Percentiles rank a stretch among this genome's conserved stretches.
Conservation (phyloP, 1,140 invertebrate species). For the Drosophila sulfurigaster region DNA sequence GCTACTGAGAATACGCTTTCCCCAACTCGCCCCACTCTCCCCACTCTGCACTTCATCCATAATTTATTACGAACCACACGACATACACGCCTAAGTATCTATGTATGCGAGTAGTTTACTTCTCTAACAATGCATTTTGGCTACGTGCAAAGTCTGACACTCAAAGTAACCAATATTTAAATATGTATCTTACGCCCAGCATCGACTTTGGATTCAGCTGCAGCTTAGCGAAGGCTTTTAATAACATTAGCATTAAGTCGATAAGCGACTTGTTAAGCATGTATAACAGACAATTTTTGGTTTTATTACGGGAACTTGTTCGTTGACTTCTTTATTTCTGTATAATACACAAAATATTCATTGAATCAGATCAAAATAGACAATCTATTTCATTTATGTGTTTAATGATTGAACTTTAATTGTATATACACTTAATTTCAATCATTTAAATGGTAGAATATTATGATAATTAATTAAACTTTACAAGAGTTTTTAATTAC, state of each 20-base stretch:
- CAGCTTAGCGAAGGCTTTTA: slow-evolving; percentile 1
- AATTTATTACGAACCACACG: slow-evolving; percentile 33
- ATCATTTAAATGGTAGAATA: too few species aligned
- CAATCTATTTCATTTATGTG: too few species aligned
- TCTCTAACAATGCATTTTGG: slow-evolving; percentile 12
- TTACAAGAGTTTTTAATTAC: too few species aligned
- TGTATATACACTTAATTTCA: too few species aligned
- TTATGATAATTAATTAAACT: too few species aligned
- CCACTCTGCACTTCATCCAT: neutral
- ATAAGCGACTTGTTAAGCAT: neutral
- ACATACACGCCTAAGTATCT: too few species aligned
- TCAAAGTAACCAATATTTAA: slow-evolving; percentile 11
- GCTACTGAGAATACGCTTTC: slow-evolving; percentile 13
- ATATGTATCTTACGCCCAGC: slow-evolving; percentile 15
- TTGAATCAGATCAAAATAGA: too few species aligned
- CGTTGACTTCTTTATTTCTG: too few species aligned
- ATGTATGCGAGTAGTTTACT: neutral
- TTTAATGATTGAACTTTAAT: too few species aligned
- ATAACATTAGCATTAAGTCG: slow-evolving; percentile 15
- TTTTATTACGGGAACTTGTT: neutral
- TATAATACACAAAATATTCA: too few species aligned
- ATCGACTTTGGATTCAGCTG: slow-evolving; percentile 5
- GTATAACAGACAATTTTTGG: neutral
- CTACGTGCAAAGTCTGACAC: slow-evolving; percentile 9
- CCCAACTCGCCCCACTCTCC: slow-evolving; percentile 1